phyloP scores from a whole-genome alignment of 2,888 invertebrate species.

The Eristalis pertinax region DNA sequence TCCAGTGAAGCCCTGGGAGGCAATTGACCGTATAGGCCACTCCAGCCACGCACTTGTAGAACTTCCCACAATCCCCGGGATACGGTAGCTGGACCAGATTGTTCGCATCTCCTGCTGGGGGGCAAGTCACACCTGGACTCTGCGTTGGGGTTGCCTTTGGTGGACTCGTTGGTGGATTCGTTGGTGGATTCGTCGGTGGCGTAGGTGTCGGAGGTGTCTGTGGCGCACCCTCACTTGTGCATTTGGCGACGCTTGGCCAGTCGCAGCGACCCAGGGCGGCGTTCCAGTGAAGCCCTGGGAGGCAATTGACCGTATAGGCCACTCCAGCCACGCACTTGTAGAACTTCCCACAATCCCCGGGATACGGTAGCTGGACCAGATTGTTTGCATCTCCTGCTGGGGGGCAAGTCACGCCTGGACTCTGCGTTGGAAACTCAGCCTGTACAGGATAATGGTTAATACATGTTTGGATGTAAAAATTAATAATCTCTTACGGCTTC shows the following conservation, averaged over 20 bases:
- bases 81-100: constrained; percentile 64
- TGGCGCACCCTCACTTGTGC: constrained; percentile 26
- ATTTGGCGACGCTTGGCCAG: constrained; percentile 73
- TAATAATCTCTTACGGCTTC: constrained; percentile 10
- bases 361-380: constrained; percentile 72
- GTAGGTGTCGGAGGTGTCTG: background rate
- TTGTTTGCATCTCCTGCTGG: constrained; percentile 28
- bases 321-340: constrained; percentile 73
- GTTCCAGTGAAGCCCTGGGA: constrained; percentile 75
- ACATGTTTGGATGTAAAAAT: background rate
- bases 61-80: constrained; percentile 75
- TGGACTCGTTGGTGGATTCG: too few species aligned
- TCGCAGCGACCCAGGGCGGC: constrained; percentile 74
- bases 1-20: constrained; percentile 74
- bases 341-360: constrained; percentile 76
- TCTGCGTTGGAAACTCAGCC: background rate
- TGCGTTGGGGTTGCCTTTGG: too few species aligned
- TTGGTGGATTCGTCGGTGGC: background rate
- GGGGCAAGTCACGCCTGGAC: constrained; percentile 17
- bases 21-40: constrained; percentile 64
- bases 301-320: constrained; percentile 70
- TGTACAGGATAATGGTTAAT: background rate
- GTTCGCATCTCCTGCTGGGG: background rate
- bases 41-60: constrained; percentile 73
- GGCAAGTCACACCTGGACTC: background rate